Conservation (phyloP, 2,113 vertebrate species). For the Oncorhynchus tshawytscha region DNA sequence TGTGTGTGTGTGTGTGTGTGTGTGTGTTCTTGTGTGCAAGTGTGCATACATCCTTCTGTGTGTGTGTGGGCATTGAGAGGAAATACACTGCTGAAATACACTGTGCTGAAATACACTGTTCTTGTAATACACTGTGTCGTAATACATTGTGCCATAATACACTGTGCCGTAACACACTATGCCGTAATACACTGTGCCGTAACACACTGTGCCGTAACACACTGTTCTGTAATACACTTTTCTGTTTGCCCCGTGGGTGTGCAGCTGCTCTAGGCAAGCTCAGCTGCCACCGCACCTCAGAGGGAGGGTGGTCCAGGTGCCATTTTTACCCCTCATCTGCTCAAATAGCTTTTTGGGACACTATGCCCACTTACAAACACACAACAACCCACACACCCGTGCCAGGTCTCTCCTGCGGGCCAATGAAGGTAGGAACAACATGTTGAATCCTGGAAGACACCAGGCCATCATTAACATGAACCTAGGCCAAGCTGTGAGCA, state of each 20-base stretch:
- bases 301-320: constrained; percentile 66
- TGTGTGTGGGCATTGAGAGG: constrained; percentile 37
- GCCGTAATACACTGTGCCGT: too few species aligned
- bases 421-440: background rate
- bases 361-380: background rate
- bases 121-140: too few species aligned
- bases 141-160: too few species aligned
- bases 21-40: background rate
- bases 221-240: constrained; percentile 36
- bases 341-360: background rate
- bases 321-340: constrained; percentile 38
- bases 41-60: background rate
- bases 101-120: too few species aligned
- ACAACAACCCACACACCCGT: constrained; percentile 24
- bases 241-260: constrained; percentile 66
- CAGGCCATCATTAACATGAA: constrained; percentile 8
- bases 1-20: too few species aligned
- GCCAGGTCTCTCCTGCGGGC: constrained; percentile 21
- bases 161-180: too few species aligned
- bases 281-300: constrained; percentile 70
- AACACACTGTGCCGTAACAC: constrained; percentile 10
- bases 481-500: constrained; percentile 41
- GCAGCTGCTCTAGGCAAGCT: constrained; percentile 73
- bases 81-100: background rate
- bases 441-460: background rate